Percentiles rank a stretch among this genome's conserved stretches.
Evolutionary conservation across 1,140 invertebrate genomes (phyloP).

Genomic region (Tribolium madens): DNA sequence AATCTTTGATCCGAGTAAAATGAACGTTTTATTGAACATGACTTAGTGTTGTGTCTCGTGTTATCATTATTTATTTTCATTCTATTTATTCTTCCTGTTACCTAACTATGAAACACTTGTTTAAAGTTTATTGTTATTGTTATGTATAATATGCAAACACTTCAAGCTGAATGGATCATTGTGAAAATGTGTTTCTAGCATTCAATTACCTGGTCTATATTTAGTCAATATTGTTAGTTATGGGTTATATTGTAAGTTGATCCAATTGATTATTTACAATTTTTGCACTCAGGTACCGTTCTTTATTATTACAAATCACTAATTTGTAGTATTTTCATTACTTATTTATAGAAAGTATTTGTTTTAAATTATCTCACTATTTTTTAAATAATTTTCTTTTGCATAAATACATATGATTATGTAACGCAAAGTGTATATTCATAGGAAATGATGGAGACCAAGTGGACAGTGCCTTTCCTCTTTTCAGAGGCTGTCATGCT

Average conservation of each 20-base stretch:
- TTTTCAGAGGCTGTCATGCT: conserved; percentile 55
- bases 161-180: conserved; percentile 26
- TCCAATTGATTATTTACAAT: conserved; percentile 47
- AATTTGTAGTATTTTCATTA: conserved; percentile 55
- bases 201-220: conserved; percentile 40
- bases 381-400: conserved; percentile 41
- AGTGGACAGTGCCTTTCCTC: conserved; percentile 59
- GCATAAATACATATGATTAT: conserved; percentile 22
- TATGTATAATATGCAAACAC: conserved; percentile 16
- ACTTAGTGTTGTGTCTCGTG: not conserved
- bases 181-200: conserved; percentile 23
- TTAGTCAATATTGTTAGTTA: conserved; percentile 44
- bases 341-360: conserved; percentile 47
- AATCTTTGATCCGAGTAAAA: not conserved
- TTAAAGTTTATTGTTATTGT: conserved; percentile 34
- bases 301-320: conserved; percentile 44
- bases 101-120: conserved; percentile 34
- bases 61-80: conserved; percentile 38
- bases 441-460: conserved; percentile 56
- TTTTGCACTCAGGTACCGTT: conserved; percentile 57
- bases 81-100: conserved; percentile 26
- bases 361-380: conserved; percentile 18
- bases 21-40: not conserved
- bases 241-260: conserved; percentile 20
- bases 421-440: conserved; percentile 41